Percentiles rank a stretch among this genome's conserved stretches.
These are phyloP conservation scores for Chiridota heheva DNA, from an alignment of 35 echinoderm and acorn worm genomes.

Conservation along the genomic window DNA sequence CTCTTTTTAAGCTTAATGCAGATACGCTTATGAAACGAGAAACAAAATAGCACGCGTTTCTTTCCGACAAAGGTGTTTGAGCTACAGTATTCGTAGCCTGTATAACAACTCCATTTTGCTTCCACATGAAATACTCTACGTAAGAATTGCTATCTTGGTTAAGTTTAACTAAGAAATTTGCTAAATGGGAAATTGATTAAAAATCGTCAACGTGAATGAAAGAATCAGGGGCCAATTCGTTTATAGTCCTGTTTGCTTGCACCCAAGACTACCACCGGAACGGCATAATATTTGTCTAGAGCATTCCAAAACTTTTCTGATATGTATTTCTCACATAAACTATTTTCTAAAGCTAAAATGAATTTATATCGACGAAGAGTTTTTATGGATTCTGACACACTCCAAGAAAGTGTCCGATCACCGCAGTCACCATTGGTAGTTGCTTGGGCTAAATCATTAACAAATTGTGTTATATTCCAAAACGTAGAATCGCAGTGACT, in stretches of 20 bases:
- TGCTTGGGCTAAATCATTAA: neutral
- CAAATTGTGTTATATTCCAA: slow-evolving; percentile 13
- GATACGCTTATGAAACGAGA: neutral
- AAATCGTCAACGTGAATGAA: slow-evolving; percentile 23
- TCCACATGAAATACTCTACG: slow-evolving; percentile 34
- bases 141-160: neutral
- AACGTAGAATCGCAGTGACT: slow-evolving; percentile 18
- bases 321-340: slow-evolving; percentile 46
- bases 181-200: neutral
- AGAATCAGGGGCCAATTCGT: slow-evolving; percentile 8
- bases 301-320: slow-evolving; percentile 62
- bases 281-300: neutral
- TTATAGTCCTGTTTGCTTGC: neutral
- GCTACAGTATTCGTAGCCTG: neutral
- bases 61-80: neutral
- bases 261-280: slow-evolving; percentile 20
- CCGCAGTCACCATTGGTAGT: slow-evolving; percentile 20
- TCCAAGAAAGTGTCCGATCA: slow-evolving; percentile 1
- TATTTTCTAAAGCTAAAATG: slow-evolving; percentile 50
- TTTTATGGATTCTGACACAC: neutral
- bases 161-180: neutral
- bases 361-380: slow-evolving; percentile 43
- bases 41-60: neutral
- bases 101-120: neutral
- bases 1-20: neutral